Percentiles rank a stretch among this genome's conserved stretches.
Evolutionary conservation across 2,113 vertebrate genomes (phyloP).

Genomic region (Tamias sibiricus): DNA sequence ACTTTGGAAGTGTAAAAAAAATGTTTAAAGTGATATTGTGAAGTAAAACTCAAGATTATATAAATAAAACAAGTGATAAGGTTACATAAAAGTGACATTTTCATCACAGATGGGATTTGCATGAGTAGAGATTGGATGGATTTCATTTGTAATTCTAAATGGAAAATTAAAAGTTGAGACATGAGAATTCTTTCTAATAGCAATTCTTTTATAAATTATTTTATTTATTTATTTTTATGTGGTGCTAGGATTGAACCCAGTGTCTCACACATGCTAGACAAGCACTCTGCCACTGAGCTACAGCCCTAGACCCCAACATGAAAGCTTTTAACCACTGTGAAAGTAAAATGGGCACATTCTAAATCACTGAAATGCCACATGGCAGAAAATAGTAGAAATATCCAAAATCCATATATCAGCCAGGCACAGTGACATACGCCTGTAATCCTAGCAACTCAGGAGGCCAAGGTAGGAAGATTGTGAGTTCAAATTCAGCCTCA

Average conservation of each 20-base stretch:
- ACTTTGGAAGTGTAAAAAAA: not conserved
- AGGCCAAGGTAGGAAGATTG: too few species aligned
- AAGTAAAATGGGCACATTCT: not conserved
- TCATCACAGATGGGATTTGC: not conserved
- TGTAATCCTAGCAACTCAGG: too few species aligned
- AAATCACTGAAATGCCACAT: not conserved
- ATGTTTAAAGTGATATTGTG: not conserved
- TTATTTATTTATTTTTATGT: too few species aligned
- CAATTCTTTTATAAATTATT: too few species aligned
- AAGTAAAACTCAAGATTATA: not conserved
- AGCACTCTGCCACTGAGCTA: too few species aligned
- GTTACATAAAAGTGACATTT: not conserved
- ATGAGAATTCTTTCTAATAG: not conserved
- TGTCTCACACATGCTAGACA: too few species aligned
- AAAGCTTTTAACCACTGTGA: not conserved
- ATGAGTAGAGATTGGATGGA: not conserved
- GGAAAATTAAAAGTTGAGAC: not conserved
- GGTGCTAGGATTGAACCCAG: too few species aligned
- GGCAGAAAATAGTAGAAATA: too few species aligned
- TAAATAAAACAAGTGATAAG: not conserved
- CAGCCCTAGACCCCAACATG: too few species aligned
- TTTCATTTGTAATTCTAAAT: not conserved
- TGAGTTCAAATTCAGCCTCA: too few species aligned
- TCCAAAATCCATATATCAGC: too few species aligned
- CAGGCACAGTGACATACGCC: too few species aligned